Percentiles rank a stretch among this genome's conserved stretches.
phyloP scores from a whole-genome alignment of 2,797 vertebrate genomes.

The Trichosurus vulpecula region DNA sequence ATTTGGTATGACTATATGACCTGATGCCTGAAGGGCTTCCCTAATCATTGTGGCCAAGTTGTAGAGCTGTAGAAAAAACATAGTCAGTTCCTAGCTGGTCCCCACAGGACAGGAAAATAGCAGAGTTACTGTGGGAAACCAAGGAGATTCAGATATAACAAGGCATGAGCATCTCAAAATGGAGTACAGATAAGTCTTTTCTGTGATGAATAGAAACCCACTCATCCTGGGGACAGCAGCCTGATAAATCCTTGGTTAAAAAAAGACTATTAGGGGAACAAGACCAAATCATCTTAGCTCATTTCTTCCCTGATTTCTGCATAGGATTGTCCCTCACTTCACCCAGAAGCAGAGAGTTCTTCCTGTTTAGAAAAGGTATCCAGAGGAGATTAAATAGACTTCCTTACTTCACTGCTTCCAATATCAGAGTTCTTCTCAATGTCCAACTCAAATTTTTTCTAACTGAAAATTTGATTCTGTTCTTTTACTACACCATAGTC shows the following conservation, averaged over 20 bases:
- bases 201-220: too few relatives aligned
- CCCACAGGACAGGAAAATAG: too few relatives aligned
- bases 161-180: too few relatives aligned
- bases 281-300: background rate
- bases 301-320: background rate
- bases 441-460: background rate
- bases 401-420: background rate
- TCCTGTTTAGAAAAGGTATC: background rate
- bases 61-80: background rate
- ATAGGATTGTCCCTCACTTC: too few relatives aligned
- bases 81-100: too few relatives aligned
- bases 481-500: conserved; percentile 8
- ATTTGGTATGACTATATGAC: background rate
- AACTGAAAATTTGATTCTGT: background rate
- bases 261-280: too few relatives aligned
- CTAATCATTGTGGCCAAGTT: background rate
- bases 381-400: too few relatives aligned
- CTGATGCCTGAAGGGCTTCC: background rate
- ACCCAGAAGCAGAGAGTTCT: background rate
- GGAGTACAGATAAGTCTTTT: too few relatives aligned
- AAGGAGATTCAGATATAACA: too few relatives aligned
- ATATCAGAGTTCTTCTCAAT: conserved; percentile 19
- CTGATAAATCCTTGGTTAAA: too few relatives aligned
- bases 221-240: too few relatives aligned
- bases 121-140: too few relatives aligned